Conservation (phyloP, 2,888 invertebrate species). For the Busseola fusca region DNA sequence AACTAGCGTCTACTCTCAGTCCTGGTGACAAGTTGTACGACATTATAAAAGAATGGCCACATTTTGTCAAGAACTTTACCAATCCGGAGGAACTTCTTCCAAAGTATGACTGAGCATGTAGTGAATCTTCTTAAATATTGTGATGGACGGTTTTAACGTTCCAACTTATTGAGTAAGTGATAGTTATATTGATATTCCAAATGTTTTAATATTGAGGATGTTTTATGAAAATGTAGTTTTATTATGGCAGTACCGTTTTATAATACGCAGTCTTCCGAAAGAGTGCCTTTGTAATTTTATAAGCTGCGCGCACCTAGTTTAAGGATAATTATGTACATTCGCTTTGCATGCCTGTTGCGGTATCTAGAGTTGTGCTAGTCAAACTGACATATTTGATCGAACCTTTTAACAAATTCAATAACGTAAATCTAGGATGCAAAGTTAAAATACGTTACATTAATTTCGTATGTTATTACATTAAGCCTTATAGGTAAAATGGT, state of each 20-base stretch:
- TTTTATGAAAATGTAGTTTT: constrained; percentile 17
- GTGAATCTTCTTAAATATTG: constrained; percentile 18
- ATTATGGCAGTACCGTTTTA: neutral
- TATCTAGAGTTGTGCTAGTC: constrained; percentile 34
- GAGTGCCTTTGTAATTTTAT: constrained; percentile 15
- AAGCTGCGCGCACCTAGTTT: constrained; percentile 1
- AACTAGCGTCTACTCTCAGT: constrained; percentile 90
- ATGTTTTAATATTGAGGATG: neutral
- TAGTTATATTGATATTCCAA: constrained; percentile 14
- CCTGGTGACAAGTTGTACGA: constrained; percentile 91
- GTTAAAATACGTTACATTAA: constrained; percentile 2
- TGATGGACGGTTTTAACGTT: constrained; percentile 10
- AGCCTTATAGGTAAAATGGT: constrained; percentile 14
- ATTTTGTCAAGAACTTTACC: constrained; percentile 86
- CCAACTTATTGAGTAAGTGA: constrained; percentile 4
- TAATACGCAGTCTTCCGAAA: constrained; percentile 14
- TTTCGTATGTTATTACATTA: neutral
- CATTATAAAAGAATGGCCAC: constrained; percentile 91
- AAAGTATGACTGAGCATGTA: constrained; percentile 63
- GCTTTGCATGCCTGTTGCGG: constrained; percentile 5
- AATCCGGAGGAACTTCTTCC: constrained; percentile 73
- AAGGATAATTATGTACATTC: constrained; percentile 5
- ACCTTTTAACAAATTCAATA: neutral
- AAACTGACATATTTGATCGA: constrained; percentile 14
- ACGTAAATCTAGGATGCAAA: neutral